Base-by-base conservation (phyloP, 2,888 invertebrate genomes). In the Junonia oenone region DNA sequence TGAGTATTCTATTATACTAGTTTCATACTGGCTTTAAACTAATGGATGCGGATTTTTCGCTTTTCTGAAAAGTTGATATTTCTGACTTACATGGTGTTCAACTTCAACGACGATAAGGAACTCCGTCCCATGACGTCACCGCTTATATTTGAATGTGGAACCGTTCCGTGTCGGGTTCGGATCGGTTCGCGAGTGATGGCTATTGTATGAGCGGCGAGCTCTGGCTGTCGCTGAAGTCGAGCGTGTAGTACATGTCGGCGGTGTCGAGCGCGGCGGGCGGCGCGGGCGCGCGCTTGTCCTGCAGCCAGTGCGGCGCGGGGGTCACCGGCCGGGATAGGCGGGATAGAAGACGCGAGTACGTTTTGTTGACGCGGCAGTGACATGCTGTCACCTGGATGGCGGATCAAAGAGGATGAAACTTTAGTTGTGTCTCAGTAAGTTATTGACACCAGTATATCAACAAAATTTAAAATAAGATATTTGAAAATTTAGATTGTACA, bases 341-440 rank as follows among this genome's bases (percentile, higher is more conserved):
- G 6, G 92, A 91, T 55, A 93, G 83, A 67, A 93, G 90, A 31
- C 93, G 91, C 46, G 93, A 92, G 81, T 95, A 95, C 0, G 95
- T 95, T 82, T 94, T 94, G 85, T 95, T 94, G 64, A 95, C 93
- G 65, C 95, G 93, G 80, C 95, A 95, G 78, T 95, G 95, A 77
- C 95, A 95, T 37, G 93, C 93, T 48, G 94, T 93, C 65, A 94
- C 94, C 94, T 94, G 83, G n/a, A n/a, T n/a, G n/a, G n/a, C n/a
- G n/a, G 33, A 80, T 79, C 3, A 8, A 15, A 1, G 3, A 11
- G 4, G 31, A 4, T 33, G 11, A 0, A 11, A 11, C 2, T 11
- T 33, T 33, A 4, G 31, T 33, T 2, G 4, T 1, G n/a, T n/a
- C 11, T n/a, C n/a, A n/a, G n/a, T n/a, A n/a, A n/a, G n/a, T n/a